Evolutionary conservation across 1,140 invertebrate genomes (phyloP), one percentile per base, ranked within the genome.

Genomic region (Habropoda laboriosa): DNA sequence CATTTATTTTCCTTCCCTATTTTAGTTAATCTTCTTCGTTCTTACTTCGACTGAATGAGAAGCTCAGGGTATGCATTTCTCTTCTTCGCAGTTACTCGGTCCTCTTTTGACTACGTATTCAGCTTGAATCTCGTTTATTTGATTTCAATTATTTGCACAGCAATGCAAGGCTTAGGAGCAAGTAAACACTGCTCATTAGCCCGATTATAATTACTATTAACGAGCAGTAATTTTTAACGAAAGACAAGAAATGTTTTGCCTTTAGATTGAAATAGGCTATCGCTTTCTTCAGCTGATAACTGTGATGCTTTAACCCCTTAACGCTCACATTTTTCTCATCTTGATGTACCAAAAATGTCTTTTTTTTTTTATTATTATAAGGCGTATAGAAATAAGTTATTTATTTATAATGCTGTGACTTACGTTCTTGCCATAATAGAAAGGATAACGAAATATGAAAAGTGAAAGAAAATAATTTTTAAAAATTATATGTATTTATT

Each of bases 151-250:
- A 40, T 76, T 32, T 32, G 6, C 21, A 38, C 5, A 24, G 27
- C 21, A 57, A 42, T n/a, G 21, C 42, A 24, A n/a, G 2, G 13
- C 16, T 12, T 27, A n/a, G 30, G 74, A 38, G n/a, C 7, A 66
- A 75, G 55, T 47, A 55, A 66, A 55, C 51, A 18, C 21, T 45
- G 73, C 61, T 75, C 61, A n/a, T 75, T 74, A 74, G 5, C 21
- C 1, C 18, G 53, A 63, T 38, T 32, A 35, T 40, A 57, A 57
- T 68, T 30, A 40, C 7, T 21, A 12, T 16, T 45, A 68, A 76
- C n/a, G 42, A 76, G 38, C 21, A 30, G 8, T 47, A 68, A 76
- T 76, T 68, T 76, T 68, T 64, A 57, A 10, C 12, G 12, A 76
- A 57, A 68, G 6, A n/a, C 7, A 7, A n/a, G 47, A 76, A 68